These are phyloP conservation scores for Pristionchus entomophagus DNA, from an alignment of 2,888 invertebrate species.

Conservation along the genomic window DNA sequence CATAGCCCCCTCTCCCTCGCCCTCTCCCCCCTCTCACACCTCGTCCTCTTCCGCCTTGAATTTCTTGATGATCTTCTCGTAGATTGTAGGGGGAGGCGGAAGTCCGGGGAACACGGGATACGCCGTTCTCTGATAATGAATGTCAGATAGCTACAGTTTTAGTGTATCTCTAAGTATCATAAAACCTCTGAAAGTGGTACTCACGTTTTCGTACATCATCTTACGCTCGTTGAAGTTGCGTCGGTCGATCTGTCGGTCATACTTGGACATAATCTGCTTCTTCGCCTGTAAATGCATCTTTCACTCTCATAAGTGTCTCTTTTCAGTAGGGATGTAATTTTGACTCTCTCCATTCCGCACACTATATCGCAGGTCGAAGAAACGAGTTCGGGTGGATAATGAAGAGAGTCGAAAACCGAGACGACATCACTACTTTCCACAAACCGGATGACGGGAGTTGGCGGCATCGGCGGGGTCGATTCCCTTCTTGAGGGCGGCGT, in stretches of 20 bases:
- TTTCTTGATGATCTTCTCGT: slow-evolving; percentile 62
- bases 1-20: neutral
- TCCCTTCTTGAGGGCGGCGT: slow-evolving; percentile 71
- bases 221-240: slow-evolving; percentile 79
- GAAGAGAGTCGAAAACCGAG: no score
- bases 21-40: neutral
- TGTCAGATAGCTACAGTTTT: no score
- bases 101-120: slow-evolving; percentile 74
- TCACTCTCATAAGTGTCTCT: no score
- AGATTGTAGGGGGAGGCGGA: slow-evolving; percentile 71
- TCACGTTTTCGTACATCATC: slow-evolving; percentile 72
- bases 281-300: slow-evolving; percentile 83
- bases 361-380: no score
- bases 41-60: slow-evolving; percentile 59
- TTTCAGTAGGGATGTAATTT: no score
- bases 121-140: slow-evolving; percentile 67
- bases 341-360: no score
- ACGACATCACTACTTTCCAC: neutral
- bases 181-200: no score
- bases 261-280: slow-evolving; percentile 98
- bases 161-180: no score
- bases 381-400: no score
- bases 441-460: slow-evolving; percentile 63
- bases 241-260: slow-evolving; percentile 97
- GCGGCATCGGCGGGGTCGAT: slow-evolving; percentile 65